Base-by-base conservation (phyloP, 2,113 vertebrate species). In the Hippoglossus stenolepis region DNA sequence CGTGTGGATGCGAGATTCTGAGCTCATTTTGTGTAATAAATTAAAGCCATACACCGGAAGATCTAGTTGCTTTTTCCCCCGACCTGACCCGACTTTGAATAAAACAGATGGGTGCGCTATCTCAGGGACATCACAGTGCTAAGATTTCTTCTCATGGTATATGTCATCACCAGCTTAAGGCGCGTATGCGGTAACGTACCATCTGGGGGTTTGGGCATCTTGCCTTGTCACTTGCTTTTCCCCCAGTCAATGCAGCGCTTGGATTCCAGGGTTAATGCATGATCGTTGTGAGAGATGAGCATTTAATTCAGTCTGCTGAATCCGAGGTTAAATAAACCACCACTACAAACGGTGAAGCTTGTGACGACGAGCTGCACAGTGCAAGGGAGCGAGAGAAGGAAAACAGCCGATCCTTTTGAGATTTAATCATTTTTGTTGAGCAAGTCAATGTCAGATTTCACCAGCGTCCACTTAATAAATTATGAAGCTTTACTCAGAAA, bases 141-240 rank as follows among this genome's bases (percentile, higher is more conserved):
- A 31, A 74, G 68, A 20, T 83, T 64, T 12, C 56, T 35, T 65
- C 59, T 72, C n/a, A 65, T 20, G 3, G n/a, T 77, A 38, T 66
- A 70, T 74, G 67, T 72, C 65, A 71, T 70, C 20, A 3, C 28
- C 70, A 69, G 65, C 79, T 76, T 54, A 65, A 86, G 72, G 81
- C 81, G 76, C 69, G 47, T 47, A 82, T 83, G 67, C 38, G 10
- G 8, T 84, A 82, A 65, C 82, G 38, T 43, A 57, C 72, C 85
- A 87, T 87, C 77, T 81, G 49, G 26, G 40, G 40, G 24, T 72
- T 54, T 86, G 76, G 76, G 73, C 76, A 65, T 57, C 40, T 49
- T 73, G 58, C 67, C 57, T 57, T 24, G 43, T 79, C 35, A 49
- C 17, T 47, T 47, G 1, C 31, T 31, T 47, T 47, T 14, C 2